These are phyloP conservation scores for Pseudonaja textilis DNA, from an alignment of 2,113 vertebrate species.

Conservation along the genomic window DNA sequence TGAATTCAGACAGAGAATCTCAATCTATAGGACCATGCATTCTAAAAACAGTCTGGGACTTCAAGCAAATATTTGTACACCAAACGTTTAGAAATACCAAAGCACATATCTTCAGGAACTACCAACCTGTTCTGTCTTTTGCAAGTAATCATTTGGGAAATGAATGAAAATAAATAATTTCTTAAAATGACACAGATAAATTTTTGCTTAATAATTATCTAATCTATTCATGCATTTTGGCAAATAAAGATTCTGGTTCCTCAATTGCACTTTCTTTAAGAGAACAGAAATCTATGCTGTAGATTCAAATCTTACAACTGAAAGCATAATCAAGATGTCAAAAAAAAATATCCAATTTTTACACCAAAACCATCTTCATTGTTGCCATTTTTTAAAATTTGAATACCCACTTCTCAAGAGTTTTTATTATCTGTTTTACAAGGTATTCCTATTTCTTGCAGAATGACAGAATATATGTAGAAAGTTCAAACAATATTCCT, in stretches of 20 bases:
- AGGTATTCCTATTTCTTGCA: conserved; percentile 35
- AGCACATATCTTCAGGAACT: background rate
- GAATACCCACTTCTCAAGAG: conserved; percentile 33
- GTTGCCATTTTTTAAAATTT: background rate
- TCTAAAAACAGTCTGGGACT: background rate
- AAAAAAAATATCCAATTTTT: background rate
- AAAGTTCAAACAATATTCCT: conserved; percentile 59
- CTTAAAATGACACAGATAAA: conserved; percentile 11
- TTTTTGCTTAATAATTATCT: background rate
- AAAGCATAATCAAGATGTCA: background rate
- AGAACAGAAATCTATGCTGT: background rate
- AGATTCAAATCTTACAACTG: conserved; percentile 10
- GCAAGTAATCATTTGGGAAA: background rate
- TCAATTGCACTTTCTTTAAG: background rate
- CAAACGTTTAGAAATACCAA: background rate
- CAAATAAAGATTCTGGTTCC: background rate
- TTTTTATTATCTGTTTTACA: conserved; percentile 57
- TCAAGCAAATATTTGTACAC: background rate
- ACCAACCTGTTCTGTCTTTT: background rate
- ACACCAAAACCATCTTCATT: conserved; percentile 8
- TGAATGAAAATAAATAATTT: conserved; percentile 14
- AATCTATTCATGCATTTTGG: background rate
- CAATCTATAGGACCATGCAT: background rate
- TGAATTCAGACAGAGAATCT: background rate
- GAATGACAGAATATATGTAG: conserved; percentile 50